Evolutionary conservation across 2,113 vertebrate species (phyloP), one percentile per base, ranked within the genome.

Genomic region (Sitta europaea): DNA sequence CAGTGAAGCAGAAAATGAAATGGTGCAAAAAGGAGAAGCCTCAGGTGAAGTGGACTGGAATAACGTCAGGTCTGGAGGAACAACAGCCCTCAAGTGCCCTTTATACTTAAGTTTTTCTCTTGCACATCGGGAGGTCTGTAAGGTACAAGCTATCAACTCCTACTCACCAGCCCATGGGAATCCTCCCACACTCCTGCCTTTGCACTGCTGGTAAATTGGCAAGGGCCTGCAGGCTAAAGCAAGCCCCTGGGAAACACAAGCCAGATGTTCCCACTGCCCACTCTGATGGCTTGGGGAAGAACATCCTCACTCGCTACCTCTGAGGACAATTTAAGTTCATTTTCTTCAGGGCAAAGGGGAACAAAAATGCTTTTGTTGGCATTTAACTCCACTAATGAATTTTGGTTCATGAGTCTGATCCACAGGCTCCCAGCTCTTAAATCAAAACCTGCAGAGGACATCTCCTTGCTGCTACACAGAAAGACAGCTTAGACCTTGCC

Each of bases 1-100:
- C 72, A 88, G 43, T 43, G 79, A 92, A 91, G 94, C 79, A 92
- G 92, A 96, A 95, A 92, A 88, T 70, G 35, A 86, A 81, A 83
- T 0, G 2, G 54, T 61, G 42, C 43, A 93, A 93, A 95, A 78
- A 90, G 68, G 47, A 93, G 91, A 90, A 93, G 84, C 80, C 18
- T 3, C 73, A 65, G 48, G 77, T 61, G 65, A 94, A 95, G 67
- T 67, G 76, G 61, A 71, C 83, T 94, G 94, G 82, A 95, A 92
- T 68, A 88, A 94, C 15, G 24, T 18, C 61, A 27, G 61, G 57
- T 86, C 93, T 94, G 42, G 48, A 94, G 70, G 47, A 90, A 78
- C 0, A 0, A 33, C 42, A 86, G 62, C 70, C 65, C 74, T 71
- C 62, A 57, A 80, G 50, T 33, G 65, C 54, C 81, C 72, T 83